Conservation (phyloP, 1,140 invertebrate genomes). For the Pseudobourletiella spinata region DNA sequence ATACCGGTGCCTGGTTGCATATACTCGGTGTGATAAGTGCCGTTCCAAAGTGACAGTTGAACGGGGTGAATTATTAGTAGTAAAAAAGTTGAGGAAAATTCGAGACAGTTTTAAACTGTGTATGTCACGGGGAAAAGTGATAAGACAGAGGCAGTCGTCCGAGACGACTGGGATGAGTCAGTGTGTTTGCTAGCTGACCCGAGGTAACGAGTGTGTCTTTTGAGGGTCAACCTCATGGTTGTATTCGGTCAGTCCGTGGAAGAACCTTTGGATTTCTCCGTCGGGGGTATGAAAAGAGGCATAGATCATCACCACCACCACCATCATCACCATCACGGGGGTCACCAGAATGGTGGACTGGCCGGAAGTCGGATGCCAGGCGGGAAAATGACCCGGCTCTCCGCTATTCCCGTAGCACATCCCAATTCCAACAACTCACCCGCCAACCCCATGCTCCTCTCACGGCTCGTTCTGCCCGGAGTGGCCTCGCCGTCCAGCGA, state of each 20-base stretch:
- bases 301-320: conserved; percentile 33
- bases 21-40: too few relatives aligned
- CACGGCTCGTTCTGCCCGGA: conserved; percentile 26
- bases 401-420: conserved; percentile 8
- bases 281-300: conserved; percentile 35
- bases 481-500: conserved; percentile 11
- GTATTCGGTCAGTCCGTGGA: conserved; percentile 27
- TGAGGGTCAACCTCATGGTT: conserved; percentile 26
- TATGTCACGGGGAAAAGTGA: too few relatives aligned
- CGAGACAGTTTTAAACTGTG: too few relatives aligned
- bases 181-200: background rate
- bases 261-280: conserved; percentile 35
- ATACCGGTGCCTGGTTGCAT: too few relatives aligned
- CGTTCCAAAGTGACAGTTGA: too few relatives aligned
- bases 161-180: background rate
- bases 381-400: conserved; percentile 23
- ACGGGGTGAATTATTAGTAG: too few relatives aligned
- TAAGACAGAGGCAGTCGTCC: too few relatives aligned
- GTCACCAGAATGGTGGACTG: conserved; percentile 23
- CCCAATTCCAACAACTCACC: conserved; percentile 14
- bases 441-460: conserved; percentile 31
- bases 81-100: too few relatives aligned
- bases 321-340: conserved; percentile 17
- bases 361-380: conserved; percentile 16
- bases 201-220: conserved; percentile 1